These are phyloP conservation scores for Phaethornis superciliosus DNA, from an alignment of 2,113 vertebrate species.

Conservation along the genomic window DNA sequence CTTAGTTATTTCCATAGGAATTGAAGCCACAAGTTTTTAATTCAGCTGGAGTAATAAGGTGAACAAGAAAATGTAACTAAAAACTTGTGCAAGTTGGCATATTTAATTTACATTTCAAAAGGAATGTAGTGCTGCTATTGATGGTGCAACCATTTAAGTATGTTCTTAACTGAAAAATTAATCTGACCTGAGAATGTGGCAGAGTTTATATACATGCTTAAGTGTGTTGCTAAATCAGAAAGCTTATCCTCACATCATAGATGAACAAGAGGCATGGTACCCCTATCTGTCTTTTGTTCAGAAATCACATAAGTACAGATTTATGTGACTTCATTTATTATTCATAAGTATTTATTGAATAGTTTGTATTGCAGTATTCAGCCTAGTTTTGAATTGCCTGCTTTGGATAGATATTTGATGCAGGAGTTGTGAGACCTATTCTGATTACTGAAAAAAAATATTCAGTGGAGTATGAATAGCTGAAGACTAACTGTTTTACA, in stretches of 20 bases:
- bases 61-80: not conserved
- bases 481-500: not conserved
- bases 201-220: not conserved
- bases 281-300: not conserved
- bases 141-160: not conserved
- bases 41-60: not conserved
- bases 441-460: not conserved
- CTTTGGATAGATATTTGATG: not conserved
- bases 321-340: not conserved
- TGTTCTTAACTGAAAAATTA: not conserved
- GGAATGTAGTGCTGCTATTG: not conserved
- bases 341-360: not conserved
- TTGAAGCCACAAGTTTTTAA: not conserved
- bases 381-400: not conserved
- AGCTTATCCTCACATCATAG: not conserved
- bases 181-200: not conserved
- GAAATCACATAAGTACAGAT: not conserved
- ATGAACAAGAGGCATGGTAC: not conserved
- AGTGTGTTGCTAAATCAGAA: not conserved
- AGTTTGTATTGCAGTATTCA: not conserved
- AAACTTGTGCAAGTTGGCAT: not conserved
- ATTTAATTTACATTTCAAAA: not conserved
- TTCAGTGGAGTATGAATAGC: not conserved
- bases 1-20: slow-evolving; percentile 2
- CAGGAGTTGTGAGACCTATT: not conserved